Base-by-base conservation (phyloP, 2,888 invertebrate genomes). In the Sycophila texana region DNA sequence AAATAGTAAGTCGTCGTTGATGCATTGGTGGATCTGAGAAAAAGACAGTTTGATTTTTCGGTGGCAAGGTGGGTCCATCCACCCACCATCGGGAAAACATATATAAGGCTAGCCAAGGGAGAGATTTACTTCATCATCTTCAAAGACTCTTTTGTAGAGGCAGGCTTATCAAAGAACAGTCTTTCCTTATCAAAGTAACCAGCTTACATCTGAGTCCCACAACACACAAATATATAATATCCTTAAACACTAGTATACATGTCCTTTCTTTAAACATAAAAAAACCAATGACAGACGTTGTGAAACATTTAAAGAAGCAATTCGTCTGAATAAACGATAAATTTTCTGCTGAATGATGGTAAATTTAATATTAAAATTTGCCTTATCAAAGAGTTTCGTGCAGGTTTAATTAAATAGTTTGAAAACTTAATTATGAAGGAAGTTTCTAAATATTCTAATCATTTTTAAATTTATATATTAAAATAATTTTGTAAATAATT, bases 61-160 rank as follows among this genome's bases (percentile, higher is more conserved):
- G 4, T 53, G n/a, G 72, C 1, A 3, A 22, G 20, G 4, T 53
- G n/a, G 72, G 51, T 14, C 51, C 51, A n/a, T n/a, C n/a, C n/a
- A n/a, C 26, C 51, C 51, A 49, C 60, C 18, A 72, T 72, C 51
- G 74, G 58, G 26, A 74, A 49, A 47, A 58, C 30, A 30, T n/a
- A 3, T 58, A 66, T 49, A 66, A 66, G 49, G 22, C n/a, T 51
- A 22, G 22, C 14, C 16, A 30, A 49, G 16, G 14, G 51, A 22
- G 47, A 57, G 30, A 26, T 58, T 74, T 67, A 14, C 20, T 49
- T 66, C 18, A 13, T 30, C 39, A 53, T 26, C 49, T 39, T 7
- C 47, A 16, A 65, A 47, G 39, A 65, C 39, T 3, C 61, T 26
- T 61, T 72, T 53, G 65, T 18, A 10, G 47, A 4, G 1, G 30